Conservation (phyloP, 2,888 invertebrate genomes). For the Drosophila barbarae region DNA sequence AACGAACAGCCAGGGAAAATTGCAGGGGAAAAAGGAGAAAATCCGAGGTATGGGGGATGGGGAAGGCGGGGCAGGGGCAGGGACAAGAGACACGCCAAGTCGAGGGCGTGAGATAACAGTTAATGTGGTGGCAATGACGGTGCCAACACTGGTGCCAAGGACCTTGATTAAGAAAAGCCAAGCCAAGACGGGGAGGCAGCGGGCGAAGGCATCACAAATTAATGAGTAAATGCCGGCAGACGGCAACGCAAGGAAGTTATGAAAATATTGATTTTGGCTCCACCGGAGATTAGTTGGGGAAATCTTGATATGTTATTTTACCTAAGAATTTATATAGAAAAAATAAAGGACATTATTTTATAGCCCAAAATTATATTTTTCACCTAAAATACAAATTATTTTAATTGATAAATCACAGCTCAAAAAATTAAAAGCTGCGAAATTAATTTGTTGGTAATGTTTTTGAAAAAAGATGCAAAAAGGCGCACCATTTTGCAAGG, state of each 20-base stretch:
- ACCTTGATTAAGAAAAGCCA: constrained; percentile 30
- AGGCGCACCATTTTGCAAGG: too few relatives aligned
- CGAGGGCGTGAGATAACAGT: constrained; percentile 46
- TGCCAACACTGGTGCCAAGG: constrained; percentile 31
- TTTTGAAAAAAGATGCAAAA: too few relatives aligned
- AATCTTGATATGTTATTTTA: constrained; percentile 8
- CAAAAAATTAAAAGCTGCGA: not conserved
- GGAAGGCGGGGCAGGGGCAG: not conserved
- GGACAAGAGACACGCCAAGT: constrained; percentile 3
- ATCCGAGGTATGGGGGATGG: not conserved
- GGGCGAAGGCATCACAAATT: constrained; percentile 20
- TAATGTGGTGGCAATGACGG: constrained; percentile 53
- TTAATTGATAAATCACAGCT: not conserved
- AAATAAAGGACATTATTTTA: not conserved
- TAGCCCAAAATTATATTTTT: not conserved
- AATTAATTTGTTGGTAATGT: too few relatives aligned
- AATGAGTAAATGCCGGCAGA: constrained; percentile 27
- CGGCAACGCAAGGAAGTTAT: constrained; percentile 14
- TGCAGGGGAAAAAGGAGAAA: constrained; percentile 10
- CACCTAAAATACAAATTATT: too few relatives aligned
- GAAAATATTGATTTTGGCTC: constrained; percentile 34
- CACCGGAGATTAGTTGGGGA: not conserved
- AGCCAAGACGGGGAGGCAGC: not conserved
- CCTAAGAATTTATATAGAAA: not conserved
- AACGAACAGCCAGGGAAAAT: constrained; percentile 25